These are phyloP conservation scores for Chlamydotis undulata DNA, from an alignment of 2,113 vertebrate species.

Conservation along the genomic window DNA sequence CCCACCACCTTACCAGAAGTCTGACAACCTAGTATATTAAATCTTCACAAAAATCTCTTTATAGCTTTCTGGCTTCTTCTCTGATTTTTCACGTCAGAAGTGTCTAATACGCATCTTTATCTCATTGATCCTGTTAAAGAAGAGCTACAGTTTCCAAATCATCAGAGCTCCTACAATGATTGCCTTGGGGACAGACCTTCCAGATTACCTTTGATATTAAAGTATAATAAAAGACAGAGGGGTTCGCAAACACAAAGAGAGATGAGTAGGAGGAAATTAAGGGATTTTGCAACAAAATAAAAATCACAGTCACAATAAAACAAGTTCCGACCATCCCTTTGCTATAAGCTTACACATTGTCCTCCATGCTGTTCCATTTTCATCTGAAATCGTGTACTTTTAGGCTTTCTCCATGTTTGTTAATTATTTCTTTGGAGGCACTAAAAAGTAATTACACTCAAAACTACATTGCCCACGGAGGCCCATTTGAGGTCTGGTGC, in stretches of 20 bases:
- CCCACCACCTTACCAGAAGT: conserved; percentile 29
- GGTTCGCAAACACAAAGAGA: not conserved
- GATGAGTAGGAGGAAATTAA: not conserved
- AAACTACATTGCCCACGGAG: not conserved
- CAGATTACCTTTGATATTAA: not conserved
- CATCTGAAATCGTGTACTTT: not conserved
- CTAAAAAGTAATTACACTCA: not conserved
- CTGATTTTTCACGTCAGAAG: not conserved
- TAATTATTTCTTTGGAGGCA: not conserved
- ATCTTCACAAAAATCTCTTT: not conserved
- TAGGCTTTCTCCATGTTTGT: not conserved
- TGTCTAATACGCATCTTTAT: not conserved
- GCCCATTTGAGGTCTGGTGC: not conserved
- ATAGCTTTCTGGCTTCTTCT: not conserved
- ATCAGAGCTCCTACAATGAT: not conserved
- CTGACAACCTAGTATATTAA: not conserved
- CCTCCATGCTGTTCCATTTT: not conserved
- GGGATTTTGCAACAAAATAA: conserved; percentile 4
- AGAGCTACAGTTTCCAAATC: not conserved
- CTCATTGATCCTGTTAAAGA: not conserved
- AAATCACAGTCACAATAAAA: not conserved
- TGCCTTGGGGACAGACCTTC: not conserved
- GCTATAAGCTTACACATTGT: not conserved
- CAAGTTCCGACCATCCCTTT: not conserved
- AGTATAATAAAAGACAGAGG: not conserved